phyloP scores from a whole-genome alignment of 1,140 invertebrate species.

The Drosophila mayri region DNA sequence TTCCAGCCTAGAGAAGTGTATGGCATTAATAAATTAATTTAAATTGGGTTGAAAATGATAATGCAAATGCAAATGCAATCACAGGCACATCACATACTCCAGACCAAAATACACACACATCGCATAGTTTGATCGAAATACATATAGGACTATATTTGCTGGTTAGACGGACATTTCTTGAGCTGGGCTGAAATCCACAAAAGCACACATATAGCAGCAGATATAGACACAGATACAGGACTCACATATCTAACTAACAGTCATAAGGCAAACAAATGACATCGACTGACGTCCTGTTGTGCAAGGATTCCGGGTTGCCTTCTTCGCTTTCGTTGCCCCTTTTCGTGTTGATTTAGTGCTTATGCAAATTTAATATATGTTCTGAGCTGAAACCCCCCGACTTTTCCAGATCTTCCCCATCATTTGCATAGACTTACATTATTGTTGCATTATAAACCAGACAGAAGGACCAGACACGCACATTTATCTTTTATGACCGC shows the following conservation, averaged over 20 bases:
- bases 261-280: conserved; percentile 64
- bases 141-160: conserved; percentile 28
- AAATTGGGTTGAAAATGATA: conserved; percentile 16
- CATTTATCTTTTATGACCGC: conserved; percentile 55
- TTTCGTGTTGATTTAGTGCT: conserved; percentile 82
- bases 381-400: conserved; percentile 29
- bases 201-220: conserved; percentile 15
- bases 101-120: neutral
- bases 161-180: conserved; percentile 8
- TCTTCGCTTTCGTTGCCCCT: conserved; percentile 29
- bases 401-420: conserved; percentile 16
- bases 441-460: conserved; percentile 80
- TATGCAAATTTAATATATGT: conserved; percentile 81
- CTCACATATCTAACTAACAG: conserved; percentile 1
- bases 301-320: conserved; percentile 23
- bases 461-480: conserved; percentile 39
- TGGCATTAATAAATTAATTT: conserved; percentile 41
- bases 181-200: conserved; percentile 10
- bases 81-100: conserved; percentile 4
- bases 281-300: conserved; percentile 43
- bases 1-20: conserved; percentile 8
- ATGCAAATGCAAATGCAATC: conserved; percentile 42
- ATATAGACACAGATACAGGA: conserved; percentile 9
- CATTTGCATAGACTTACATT: conserved; percentile 76
- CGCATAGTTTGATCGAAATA: conserved; percentile 30